These are phyloP conservation scores for Metellina segmentata DNA, from an alignment of 2,888 invertebrate genomes.

Conservation along the genomic window DNA sequence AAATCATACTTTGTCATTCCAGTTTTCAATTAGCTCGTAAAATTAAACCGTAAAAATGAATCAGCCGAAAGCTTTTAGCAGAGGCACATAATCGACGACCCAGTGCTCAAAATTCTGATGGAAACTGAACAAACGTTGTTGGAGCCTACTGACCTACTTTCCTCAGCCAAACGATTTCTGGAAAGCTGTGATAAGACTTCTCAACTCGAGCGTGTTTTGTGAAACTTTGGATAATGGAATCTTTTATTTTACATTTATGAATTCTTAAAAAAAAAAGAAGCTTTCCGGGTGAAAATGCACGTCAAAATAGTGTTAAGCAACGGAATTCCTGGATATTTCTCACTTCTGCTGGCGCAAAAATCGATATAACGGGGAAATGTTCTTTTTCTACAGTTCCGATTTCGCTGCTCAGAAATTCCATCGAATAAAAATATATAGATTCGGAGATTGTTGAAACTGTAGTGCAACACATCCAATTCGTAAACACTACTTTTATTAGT, in stretches of 20 bases:
- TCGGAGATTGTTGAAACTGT: too few relatives aligned
- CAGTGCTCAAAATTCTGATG: not conserved
- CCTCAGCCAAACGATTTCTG: slow-evolving; percentile 67
- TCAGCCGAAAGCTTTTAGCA: not conserved
- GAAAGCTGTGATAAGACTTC: slow-evolving; percentile 59
- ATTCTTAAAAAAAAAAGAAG: slow-evolving; percentile 17
- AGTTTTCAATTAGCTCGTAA: not conserved
- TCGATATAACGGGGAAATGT: slow-evolving; percentile 29
- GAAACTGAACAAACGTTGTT: not conserved
- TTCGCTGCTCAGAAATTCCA: not conserved
- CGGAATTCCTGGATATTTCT: slow-evolving; percentile 14
- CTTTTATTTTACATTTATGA: slow-evolving; percentile 19
- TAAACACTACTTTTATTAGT: too few relatives aligned
- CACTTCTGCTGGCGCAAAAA: slow-evolving; percentile 7
- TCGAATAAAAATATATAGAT: not conserved
- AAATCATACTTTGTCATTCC: not conserved
- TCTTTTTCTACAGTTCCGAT: not conserved
- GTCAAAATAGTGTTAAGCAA: slow-evolving; percentile 13
- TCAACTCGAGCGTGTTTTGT: slow-evolving; percentile 56
- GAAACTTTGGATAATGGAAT: slow-evolving; percentile 53
- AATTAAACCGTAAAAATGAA: not conserved
- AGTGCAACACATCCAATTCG: too few relatives aligned
- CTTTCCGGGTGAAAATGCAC: slow-evolving; percentile 25
- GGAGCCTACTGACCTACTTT: slow-evolving; percentile 66
- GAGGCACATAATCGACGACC: not conserved